A percentile compares a stretch with the other conserved stretches of the same genome.
Conservation (phyloP, 2,797 vertebrate genomes). For the Argentina silus region DNA sequence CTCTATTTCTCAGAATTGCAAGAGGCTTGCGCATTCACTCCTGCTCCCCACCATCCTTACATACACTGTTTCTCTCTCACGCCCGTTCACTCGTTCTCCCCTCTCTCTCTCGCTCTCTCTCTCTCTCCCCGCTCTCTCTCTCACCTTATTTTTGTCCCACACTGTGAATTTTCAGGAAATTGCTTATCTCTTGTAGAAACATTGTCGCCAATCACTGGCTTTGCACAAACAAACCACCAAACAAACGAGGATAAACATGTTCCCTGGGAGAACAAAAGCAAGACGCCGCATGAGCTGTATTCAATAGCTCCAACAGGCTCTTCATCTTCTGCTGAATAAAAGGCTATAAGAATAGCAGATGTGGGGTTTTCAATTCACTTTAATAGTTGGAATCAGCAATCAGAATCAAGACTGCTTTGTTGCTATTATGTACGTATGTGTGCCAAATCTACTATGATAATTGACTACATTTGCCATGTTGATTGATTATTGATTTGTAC, state of each 20-base stretch:
- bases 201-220: constrained; percentile 57
- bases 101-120: background rate
- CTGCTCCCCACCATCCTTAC: constrained; percentile 30
- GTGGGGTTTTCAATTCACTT: constrained; percentile 57
- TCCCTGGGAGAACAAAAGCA: constrained; percentile 32
- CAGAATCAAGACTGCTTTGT: constrained; percentile 44
- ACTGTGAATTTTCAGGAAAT: constrained; percentile 46
- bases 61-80: background rate
- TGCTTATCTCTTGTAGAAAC: constrained; percentile 53
- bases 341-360: constrained; percentile 47
- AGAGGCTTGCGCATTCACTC: constrained; percentile 44
- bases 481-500: no score
- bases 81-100: background rate
- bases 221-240: constrained; percentile 62
- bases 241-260: constrained; percentile 54
- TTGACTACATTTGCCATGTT: no score
- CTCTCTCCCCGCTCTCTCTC: constrained; percentile 45
- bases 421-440: constrained; percentile 14
- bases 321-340: constrained; percentile 43
- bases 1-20: constrained; percentile 63
- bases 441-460: background rate
- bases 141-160: background rate
- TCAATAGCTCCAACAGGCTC: constrained; percentile 49
- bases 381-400: background rate
- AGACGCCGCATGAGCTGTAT: constrained; percentile 52